Base-by-base conservation (phyloP, 2,888 invertebrate species). In the Sussaba pulchella region DNA sequence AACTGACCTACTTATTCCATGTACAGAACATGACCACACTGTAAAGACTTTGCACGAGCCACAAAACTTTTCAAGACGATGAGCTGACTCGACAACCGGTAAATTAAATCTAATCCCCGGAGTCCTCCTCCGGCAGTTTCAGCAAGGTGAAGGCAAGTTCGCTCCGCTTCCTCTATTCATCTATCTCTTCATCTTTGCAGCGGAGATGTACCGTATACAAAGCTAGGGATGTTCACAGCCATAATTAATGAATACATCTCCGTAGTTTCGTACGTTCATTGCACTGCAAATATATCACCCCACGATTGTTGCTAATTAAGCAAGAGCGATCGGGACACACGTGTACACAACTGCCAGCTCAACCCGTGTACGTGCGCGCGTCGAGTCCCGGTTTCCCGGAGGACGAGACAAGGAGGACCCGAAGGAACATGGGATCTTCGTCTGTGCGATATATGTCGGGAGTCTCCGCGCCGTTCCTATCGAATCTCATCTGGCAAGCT, bases 31-130 rank as follows among this genome's bases (percentile, higher is more conserved):
- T 21, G 43, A 6, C 19, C n/a, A 43, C 45, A 12, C 63, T 24
- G 43, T 4, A 26, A 24, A 39, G 12, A 19, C 17, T 19, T 14
- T 36, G 0, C n/a, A 43, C 19, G 61, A 75, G 4, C 19, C 66
- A 39, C 8, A 45, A n/a, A 17, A 36, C 57, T 47, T 47, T 39
- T 64, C 36, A 45, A 57, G 73, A 72, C 36, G 12, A 26, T 41
- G 41, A 73, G 59, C 21, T 39, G 19, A 36, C 31, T 63, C 64
- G 63, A 73, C 57, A 52, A 77, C 70, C 73, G 69, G 52, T 70
- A 77, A 73, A 74, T 81, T 81, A 77, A 77, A 73, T 77, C 36
- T 59, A 59, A 77, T 73, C 73, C 77, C 73, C 26, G 14, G 17
- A 43, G 73, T 64, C 72, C 72, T 54, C 61, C 14, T 2, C 61